Evolutionary conservation across 1,140 invertebrate species (phyloP).

Genomic region (Cryptotermes secundus): DNA sequence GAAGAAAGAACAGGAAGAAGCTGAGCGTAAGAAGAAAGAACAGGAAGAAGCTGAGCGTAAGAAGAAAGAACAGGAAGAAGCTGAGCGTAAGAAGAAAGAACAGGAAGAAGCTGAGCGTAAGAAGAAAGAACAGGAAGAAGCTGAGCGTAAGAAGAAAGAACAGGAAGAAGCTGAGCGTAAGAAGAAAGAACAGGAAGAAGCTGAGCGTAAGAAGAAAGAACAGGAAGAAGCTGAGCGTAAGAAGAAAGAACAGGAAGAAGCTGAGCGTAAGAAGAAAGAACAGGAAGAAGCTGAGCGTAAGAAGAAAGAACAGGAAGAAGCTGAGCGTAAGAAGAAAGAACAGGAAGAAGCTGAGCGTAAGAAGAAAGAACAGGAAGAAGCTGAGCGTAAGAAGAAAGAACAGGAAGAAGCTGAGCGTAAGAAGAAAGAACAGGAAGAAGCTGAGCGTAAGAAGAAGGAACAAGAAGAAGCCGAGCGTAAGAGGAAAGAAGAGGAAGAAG

Average conservation of each 20-base stretch:
- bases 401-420: slow-evolving; percentile 33
- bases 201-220: background rate
- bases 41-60: slow-evolving; percentile 34
- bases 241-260: slow-evolving; percentile 33
- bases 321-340: slow-evolving; percentile 23
- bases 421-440: slow-evolving; percentile 39
- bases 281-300: slow-evolving; percentile 36
- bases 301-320: slow-evolving; percentile 31
- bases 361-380: slow-evolving; percentile 38
- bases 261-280: slow-evolving; percentile 35
- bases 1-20: slow-evolving; percentile 30
- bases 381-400: background rate
- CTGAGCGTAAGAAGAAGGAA: background rate
- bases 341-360: slow-evolving; percentile 40
- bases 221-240: background rate
- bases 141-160: slow-evolving; percentile 39
- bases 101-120: slow-evolving; percentile 34
- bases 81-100: slow-evolving; percentile 35
- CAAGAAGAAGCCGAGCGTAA: background rate
- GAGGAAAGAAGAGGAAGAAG: slow-evolving; percentile 34
- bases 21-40: background rate
- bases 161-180: slow-evolving; percentile 38
- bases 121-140: slow-evolving; percentile 35
- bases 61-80: slow-evolving; percentile 30
- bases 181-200: slow-evolving; percentile 32